Evolutionary conservation across 2,113 vertebrate species (phyloP), one percentile per base, ranked within the genome.

Genomic region (Glaucidium brasilianum): DNA sequence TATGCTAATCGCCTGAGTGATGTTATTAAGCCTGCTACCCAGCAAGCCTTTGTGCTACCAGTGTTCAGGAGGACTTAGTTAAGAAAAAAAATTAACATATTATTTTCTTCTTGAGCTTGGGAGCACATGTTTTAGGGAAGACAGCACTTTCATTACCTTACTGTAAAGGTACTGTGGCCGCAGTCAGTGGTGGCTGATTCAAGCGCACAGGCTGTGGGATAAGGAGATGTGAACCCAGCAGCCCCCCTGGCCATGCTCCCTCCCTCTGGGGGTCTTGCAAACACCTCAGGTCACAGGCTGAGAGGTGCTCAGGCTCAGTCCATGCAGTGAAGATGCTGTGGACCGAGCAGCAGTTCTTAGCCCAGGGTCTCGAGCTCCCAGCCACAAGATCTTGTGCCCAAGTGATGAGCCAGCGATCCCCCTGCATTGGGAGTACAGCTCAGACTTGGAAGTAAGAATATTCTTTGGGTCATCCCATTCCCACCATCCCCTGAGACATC

Each of bases 351-450:
- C 0, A 0, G 6, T 58, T 72, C 14, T 30, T 27, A 55, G 18
- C 23, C 27, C 23, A 37, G 4, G 20, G 25, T 74, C 63, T 76
- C 0, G 1, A 77, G 35, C 53, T 50, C 45, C 43, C 32, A 58
- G 18, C 15, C 32, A 35, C 0, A 0, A 22, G 50, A 69, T 29
- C 22, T 39, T 14, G 22, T 27, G n/a, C 50, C 41, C 32, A 19
- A 47, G 45, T 5, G 30, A n/a, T 4, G 32, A 83, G 21, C 5
- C 25, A 60, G 37, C 11, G 43, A 90, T 12, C 13, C 7, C 34
- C 9, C 32, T 37, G n/a, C 32, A 15, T 11, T 73, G 35, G 16
- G 4, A 85, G 47, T 29, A 47, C 2, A 60, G 43, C 14, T 72
- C 30, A 27, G 27, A 26, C 79, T 76, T 76, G 53, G 25, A 85